A percentile compares a stretch with the other conserved stretches of the same genome.
phyloP scores from a whole-genome alignment of 2,888 invertebrate species.

The Eretmocerus hayati region DNA sequence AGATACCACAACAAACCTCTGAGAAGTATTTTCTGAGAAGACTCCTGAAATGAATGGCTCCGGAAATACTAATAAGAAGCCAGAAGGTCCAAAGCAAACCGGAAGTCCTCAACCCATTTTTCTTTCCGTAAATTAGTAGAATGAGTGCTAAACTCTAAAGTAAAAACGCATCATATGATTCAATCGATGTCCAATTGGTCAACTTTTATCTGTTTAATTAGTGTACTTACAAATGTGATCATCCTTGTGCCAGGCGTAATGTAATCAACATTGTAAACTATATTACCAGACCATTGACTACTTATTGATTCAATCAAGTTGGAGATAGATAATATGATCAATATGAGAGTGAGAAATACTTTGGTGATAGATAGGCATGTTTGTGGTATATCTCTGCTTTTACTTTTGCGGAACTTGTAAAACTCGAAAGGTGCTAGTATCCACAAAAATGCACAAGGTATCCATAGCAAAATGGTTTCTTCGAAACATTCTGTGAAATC shows the following conservation, averaged over 20 bases:
- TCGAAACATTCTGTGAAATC: slow-evolving; percentile 88
- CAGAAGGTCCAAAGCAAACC: slow-evolving; percentile 89
- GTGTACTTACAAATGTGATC: slow-evolving; percentile 70
- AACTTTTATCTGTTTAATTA: neutral
- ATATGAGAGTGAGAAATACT: slow-evolving; percentile 56
- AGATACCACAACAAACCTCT: no score
- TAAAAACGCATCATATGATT: no score
- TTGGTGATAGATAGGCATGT: slow-evolving; percentile 65
- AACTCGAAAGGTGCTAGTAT: slow-evolving; percentile 65
- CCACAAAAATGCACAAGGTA: slow-evolving; percentile 84
- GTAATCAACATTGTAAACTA: slow-evolving; percentile 62
- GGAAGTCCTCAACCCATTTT: slow-evolving; percentile 80
- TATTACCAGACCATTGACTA: slow-evolving; percentile 47
- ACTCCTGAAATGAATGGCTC: slow-evolving; percentile 67
- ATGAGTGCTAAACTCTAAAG: slow-evolving; percentile 63
- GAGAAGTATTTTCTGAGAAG: slow-evolving; percentile 8
- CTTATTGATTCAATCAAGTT: slow-evolving; percentile 62
- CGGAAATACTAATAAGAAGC: slow-evolving; percentile 68
- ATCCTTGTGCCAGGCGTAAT: slow-evolving; percentile 73
- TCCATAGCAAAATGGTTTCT: slow-evolving; percentile 83
- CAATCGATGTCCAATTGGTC: no score
- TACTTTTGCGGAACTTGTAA: slow-evolving; percentile 68
- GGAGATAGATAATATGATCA: slow-evolving; percentile 60
- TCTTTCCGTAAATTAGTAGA: slow-evolving; percentile 72
- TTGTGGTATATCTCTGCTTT: slow-evolving; percentile 66